Base-by-base conservation (phyloP, 2,113 vertebrate genomes). In the Phasianus colchicus region DNA sequence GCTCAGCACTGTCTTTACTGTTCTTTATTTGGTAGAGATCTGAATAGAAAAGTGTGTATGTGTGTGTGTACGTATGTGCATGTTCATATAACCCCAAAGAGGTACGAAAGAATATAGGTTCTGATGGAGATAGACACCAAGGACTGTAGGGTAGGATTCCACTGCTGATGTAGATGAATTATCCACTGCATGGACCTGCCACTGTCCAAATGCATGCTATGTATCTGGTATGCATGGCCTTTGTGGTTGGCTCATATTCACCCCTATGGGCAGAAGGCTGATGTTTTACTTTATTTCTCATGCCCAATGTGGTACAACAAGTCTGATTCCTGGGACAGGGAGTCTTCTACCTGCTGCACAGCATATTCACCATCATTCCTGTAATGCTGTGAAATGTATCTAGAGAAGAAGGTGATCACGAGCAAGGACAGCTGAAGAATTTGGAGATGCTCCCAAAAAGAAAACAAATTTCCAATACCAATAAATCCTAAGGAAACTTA, bases 171-270 rank as follows among this genome's bases (percentile, higher is more conserved):
- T 20, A 79, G 55, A 10, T 17, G 19, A 64, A 29, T 52, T 74
- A 36, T 64, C 11, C n/a, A 34, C 11, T 4, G 2, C 40, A 9
- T 21, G 19, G n/a, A 32, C 1, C 2, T 50, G 25, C 11, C 20
- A 10, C 43, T 70, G 21, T 4, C 24, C 9, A 58, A 17, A 40
- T 34, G 14, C 15, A 20, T 32, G 18, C 22, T 38, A 10, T 10
- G 63, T 19, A 67, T 47, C 45, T 74, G 30, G 48, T 4, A 50
- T 3, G 9, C 2, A 1, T n/a, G 32, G 13, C 2, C 0, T 6
- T 85, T 93, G 67, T 30, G 13, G 2, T 3, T 75, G 61, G 6
- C 24, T 18, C 18, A 32, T n/a, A 52, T 66, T 66, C 19, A 54
- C 29, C 38, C 17, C 14, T 40, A 38, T 32, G 30, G 16, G 29